These are phyloP conservation scores for Argopecten irradians DNA, from an alignment of 1,140 invertebrate species.

Conservation along the genomic window DNA sequence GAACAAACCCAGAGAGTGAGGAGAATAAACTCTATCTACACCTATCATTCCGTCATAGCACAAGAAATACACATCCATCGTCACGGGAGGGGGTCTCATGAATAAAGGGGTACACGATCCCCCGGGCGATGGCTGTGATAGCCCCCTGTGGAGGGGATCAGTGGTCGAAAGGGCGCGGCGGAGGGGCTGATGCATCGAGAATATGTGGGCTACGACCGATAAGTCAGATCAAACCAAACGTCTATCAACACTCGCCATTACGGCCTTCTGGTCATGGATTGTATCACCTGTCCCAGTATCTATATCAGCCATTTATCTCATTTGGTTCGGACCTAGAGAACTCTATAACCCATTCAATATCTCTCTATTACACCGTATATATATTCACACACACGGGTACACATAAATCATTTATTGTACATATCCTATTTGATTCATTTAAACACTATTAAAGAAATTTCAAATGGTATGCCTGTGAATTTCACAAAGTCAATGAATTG, in stretches of 20 bases:
- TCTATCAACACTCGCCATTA: not conserved
- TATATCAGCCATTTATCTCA: no score
- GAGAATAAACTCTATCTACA: not conserved
- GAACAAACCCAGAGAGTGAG: not conserved
- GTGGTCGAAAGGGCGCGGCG: not conserved
- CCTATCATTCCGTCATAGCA: not conserved
- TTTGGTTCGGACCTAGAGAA: not conserved
- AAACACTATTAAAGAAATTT: not conserved
- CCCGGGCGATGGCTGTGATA: not conserved
- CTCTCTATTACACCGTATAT: no score
- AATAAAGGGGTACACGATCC: conserved; percentile 9
- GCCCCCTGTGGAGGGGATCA: not conserved
- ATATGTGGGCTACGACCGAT: not conserved
- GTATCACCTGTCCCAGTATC: not conserved
- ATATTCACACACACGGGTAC: not conserved
- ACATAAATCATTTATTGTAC: not conserved
- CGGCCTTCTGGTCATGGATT: not conserved
- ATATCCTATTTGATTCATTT: not conserved
- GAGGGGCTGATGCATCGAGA: not conserved
- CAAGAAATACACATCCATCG: not conserved
- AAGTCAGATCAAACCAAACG: not conserved
- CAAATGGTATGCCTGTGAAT: not conserved
- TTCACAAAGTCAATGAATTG: not conserved
- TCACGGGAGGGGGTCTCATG: not conserved
- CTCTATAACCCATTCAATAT: not conserved